A percentile compares a stretch with the other conserved stretches of the same genome.
These are phyloP conservation scores for Agelastica alni DNA, from an alignment of 2,888 invertebrate species.

Conservation along the genomic window DNA sequence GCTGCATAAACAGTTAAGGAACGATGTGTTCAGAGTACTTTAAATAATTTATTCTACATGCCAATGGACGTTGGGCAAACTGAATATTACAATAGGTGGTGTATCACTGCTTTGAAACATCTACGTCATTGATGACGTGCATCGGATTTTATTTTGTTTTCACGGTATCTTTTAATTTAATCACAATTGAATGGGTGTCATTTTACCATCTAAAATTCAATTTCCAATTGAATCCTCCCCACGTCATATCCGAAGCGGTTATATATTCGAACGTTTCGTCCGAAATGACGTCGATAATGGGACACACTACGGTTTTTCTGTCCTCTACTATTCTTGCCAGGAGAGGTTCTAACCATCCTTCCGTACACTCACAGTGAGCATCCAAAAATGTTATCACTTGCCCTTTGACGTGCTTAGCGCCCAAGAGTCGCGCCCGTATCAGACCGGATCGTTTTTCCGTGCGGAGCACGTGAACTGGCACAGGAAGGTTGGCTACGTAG, in stretches of 20 bases:
- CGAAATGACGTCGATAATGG: constrained; percentile 98
- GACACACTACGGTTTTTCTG: constrained; percentile 92
- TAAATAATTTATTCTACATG: too few relatives aligned
- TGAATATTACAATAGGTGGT: too few relatives aligned
- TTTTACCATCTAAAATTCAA: constrained; percentile 97
- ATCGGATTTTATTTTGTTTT: too few relatives aligned
- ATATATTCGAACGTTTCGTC: constrained; percentile 99
- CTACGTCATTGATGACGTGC: too few relatives aligned
- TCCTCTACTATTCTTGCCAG: constrained; percentile 90
- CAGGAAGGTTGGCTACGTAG: constrained; percentile 83
- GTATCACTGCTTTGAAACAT: too few relatives aligned
- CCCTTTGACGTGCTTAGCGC: constrained; percentile 90
- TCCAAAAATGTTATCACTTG: constrained; percentile 95
- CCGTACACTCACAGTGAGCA: constrained; percentile 97
- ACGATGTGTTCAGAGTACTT: too few relatives aligned
- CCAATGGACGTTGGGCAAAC: too few relatives aligned
- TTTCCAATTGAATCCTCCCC: constrained; percentile 99
- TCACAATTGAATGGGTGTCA: too few relatives aligned
- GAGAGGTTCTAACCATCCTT: constrained; percentile 98
- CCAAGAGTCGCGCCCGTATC: constrained; percentile 91
- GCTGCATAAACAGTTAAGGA: too few relatives aligned
- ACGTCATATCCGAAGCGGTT: constrained; percentile 98
- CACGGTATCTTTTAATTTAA: too few relatives aligned
- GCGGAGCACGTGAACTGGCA: constrained; percentile 84
- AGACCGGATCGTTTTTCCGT: constrained; percentile 93